Conservation (phyloP, 1,140 invertebrate genomes). For the Drosophila lacteicornis region DNA sequence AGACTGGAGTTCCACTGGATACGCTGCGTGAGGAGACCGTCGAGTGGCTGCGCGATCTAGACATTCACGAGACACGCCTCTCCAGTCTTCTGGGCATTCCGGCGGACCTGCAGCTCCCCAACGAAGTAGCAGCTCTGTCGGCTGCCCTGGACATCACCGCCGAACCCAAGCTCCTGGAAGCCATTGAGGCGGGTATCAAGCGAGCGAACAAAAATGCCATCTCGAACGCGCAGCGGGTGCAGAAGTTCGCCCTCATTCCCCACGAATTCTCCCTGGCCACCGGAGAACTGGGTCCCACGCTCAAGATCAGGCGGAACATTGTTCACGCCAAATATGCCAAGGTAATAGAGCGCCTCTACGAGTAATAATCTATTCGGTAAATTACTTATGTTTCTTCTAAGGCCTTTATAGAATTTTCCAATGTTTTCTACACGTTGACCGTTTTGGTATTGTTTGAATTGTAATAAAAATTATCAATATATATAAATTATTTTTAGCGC, state of each 20-base stretch:
- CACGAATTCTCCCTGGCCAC: conserved; percentile 93
- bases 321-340: conserved; percentile 88
- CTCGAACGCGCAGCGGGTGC: conserved; percentile 94
- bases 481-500: neutral
- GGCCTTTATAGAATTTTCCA: neutral
- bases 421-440: neutral
- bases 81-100: conserved; percentile 87
- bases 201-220: conserved; percentile 91
- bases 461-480: neutral
- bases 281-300: conserved; percentile 95
- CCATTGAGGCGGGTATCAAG: conserved; percentile 91
- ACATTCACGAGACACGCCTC: conserved; percentile 89
- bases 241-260: conserved; percentile 94
- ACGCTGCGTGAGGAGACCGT: conserved; percentile 88
- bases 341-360: conserved; percentile 88
- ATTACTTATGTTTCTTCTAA: too few relatives aligned
- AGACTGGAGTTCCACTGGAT: conserved; percentile 90
- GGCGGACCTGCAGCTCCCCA: conserved; percentile 53
- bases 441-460: conserved; percentile 1
- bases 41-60: conserved; percentile 90
- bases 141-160: conserved; percentile 85
- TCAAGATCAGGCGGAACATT: conserved; percentile 92
- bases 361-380: conserved; percentile 18
- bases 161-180: conserved; percentile 87
- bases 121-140: conserved; percentile 53